Conservation (phyloP, 2,888 invertebrate species). For the Pyrocoelia pectoralis region DNA sequence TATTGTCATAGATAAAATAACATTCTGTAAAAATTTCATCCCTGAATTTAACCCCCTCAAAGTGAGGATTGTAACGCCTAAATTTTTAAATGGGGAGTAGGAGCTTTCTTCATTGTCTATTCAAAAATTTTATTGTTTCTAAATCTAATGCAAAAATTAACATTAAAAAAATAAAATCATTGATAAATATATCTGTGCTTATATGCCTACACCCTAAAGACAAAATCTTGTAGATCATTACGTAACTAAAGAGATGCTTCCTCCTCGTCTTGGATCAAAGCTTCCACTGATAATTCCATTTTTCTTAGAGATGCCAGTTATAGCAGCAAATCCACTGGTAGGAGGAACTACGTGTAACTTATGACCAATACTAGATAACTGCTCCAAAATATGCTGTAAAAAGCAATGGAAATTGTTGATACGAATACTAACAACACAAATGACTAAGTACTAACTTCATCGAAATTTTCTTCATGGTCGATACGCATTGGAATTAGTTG, state of each 20-base stretch:
- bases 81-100: too few species aligned
- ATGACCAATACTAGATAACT: slow-evolving; percentile 67
- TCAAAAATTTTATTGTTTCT: too few species aligned
- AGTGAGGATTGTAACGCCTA: too few species aligned
- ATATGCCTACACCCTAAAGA: too few species aligned
- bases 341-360: slow-evolving; percentile 52
- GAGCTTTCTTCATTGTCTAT: too few species aligned
- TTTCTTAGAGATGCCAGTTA: slow-evolving; percentile 65
- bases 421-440: slow-evolving; percentile 47
- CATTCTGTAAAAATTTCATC: too few species aligned
- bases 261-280: slow-evolving; percentile 62
- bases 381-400: slow-evolving; percentile 59
- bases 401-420: slow-evolving; percentile 50
- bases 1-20: too few species aligned
- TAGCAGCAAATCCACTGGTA: slow-evolving; percentile 70
- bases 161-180: too few species aligned
- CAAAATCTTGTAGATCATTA: too few species aligned
- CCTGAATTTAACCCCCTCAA: too few species aligned
- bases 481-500: slow-evolving; percentile 68
- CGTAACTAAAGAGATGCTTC: slow-evolving; percentile 52
- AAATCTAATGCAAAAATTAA: too few species aligned
- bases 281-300: slow-evolving; percentile 58
- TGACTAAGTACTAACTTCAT: slow-evolving; percentile 30
- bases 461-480: slow-evolving; percentile 62
- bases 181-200: too few species aligned